Percentiles rank a stretch among this genome's conserved stretches.
Conservation (phyloP, 1,140 invertebrate species). For the Stegodyphus mimosarum region DNA sequence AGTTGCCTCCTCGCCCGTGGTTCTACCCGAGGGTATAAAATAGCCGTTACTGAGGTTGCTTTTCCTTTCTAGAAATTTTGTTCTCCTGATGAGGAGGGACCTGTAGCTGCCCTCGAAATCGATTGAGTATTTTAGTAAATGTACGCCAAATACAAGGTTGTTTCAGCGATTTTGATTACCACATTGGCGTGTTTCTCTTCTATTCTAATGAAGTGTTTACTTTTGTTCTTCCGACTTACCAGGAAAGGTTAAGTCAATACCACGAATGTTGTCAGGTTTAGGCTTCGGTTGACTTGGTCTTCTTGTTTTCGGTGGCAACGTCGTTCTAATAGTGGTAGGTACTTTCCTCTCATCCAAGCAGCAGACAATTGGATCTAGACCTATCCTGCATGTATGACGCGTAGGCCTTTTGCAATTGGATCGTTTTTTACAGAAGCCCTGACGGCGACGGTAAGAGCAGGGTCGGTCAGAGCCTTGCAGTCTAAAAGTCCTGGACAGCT, state of each 20-base stretch:
- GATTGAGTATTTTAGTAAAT: no score
- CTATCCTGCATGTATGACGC: slow-evolving; percentile 20
- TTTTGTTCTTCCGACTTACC: neutral
- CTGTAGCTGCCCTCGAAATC: no score
- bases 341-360: slow-evolving; percentile 9
- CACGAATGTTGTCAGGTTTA: neutral
- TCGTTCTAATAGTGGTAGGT: slow-evolving; percentile 4
- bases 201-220: no score
- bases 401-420: slow-evolving; percentile 36
- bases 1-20: no score
- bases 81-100: no score
- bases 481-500: neutral
- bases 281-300: neutral
- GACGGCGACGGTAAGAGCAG: slow-evolving; percentile 11
- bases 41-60: no score
- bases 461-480: neutral
- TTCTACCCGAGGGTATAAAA: no score
- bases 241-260: slow-evolving; percentile 37
- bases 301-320: neutral
- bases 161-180: no score
- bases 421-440: slow-evolving; percentile 25
- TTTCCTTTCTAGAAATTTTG: no score
- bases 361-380: slow-evolving; percentile 32
- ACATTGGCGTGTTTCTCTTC: no score
- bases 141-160: no score